phyloP scores from a whole-genome alignment of 1,140 invertebrate species.

The Orius insidiosus region DNA sequence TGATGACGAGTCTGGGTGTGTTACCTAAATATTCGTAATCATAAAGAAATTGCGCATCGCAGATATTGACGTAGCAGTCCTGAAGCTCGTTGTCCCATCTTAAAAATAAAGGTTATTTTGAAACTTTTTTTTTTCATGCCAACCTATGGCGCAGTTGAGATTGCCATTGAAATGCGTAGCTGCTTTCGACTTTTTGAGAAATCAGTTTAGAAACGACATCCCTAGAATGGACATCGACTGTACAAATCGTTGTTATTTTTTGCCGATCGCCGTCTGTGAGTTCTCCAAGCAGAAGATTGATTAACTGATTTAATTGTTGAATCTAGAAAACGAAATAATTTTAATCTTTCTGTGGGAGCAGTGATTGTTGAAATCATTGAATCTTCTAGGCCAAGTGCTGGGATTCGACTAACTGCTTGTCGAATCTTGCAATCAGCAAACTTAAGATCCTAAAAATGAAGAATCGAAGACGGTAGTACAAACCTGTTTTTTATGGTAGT shows the following conservation, averaged over 20 bases:
- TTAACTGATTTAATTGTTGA: conserved; percentile 60
- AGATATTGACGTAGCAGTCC: conserved; percentile 86
- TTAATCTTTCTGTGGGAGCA: no score
- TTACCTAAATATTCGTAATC: conserved; percentile 71
- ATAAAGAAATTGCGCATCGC: conserved; percentile 66
- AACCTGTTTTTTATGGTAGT: conserved; percentile 79
- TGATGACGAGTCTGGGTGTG: conserved; percentile 65
- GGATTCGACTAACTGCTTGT: no score
- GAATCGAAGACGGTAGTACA: no score
- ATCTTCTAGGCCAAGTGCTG: no score
- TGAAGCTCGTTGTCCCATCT: conserved; percentile 63
- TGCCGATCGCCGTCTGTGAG: conserved; percentile 65
- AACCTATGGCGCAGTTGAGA: conserved; percentile 73
- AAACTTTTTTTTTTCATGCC: no score
- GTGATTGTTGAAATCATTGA: no score
- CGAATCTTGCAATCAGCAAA: no score
- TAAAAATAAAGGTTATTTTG: no score
- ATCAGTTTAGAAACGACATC: conserved; percentile 81
- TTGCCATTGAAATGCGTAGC: conserved; percentile 78
- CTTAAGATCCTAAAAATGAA: no score
- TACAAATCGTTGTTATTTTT: conserved; percentile 91
- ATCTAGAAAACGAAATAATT: conserved; percentile 27
- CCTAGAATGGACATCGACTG: conserved; percentile 78
- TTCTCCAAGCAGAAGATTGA: conserved; percentile 58
- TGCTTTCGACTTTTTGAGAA: conserved; percentile 56